Conservation (phyloP, 2,888 invertebrate species). For the Synanthedon myopaeformis region DNA sequence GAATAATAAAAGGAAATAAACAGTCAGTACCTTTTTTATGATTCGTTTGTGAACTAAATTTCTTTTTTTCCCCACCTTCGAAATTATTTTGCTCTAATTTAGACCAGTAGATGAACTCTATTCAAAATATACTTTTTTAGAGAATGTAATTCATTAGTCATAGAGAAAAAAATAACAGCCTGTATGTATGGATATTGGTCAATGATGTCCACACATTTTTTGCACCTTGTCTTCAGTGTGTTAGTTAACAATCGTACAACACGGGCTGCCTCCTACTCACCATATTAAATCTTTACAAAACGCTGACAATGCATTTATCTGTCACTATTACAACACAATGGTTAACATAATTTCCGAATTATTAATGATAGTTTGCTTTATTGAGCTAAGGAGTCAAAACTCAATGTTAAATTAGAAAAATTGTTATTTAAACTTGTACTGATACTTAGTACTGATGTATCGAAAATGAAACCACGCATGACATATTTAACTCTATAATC, state of each 20-base stretch:
- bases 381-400: not conserved
- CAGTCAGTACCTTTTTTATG: no score
- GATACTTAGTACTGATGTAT: no score
- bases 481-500: no score
- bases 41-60: no score
- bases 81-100: no score
- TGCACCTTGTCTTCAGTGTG: constrained; percentile 35
- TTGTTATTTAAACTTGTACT: not conserved
- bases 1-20: no score
- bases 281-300: not conserved
- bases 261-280: constrained; percentile 28
- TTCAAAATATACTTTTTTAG: no score
- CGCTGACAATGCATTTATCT: not conserved
- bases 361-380: constrained; percentile 19
- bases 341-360: constrained; percentile 17
- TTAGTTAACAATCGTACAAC: constrained; percentile 20
- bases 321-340: constrained; percentile 11
- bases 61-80: no score
- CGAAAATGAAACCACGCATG: no score
- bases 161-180: constrained; percentile 13
- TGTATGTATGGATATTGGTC: constrained; percentile 48
- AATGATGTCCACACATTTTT: constrained; percentile 49
- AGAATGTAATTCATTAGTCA: not conserved
- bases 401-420: not conserved
- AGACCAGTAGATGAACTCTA: no score